These are phyloP conservation scores for Tachina fera DNA, from an alignment of 2,888 invertebrate species.

Conservation along the genomic window DNA sequence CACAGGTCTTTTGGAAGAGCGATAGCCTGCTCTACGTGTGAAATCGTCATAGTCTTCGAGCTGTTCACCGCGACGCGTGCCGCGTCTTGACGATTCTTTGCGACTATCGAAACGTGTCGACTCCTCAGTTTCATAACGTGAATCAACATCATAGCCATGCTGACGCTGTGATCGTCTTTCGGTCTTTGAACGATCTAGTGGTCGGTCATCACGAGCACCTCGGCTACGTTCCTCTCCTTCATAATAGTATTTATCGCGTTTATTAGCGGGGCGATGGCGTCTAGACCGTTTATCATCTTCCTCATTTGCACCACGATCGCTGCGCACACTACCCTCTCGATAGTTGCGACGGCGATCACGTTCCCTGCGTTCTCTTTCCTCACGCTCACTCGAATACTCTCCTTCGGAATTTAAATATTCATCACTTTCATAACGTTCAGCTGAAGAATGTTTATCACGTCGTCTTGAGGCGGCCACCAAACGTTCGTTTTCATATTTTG, in stretches of 20 bases:
- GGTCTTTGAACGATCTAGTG: conserved; percentile 66
- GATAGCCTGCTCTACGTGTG: conserved; percentile 70
- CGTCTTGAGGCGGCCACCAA: conserved; percentile 64
- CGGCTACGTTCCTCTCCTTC: conserved; percentile 72
- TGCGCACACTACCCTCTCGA: conserved; percentile 83
- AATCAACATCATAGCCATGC: conserved; percentile 86
- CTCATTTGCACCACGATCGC: conserved; percentile 75
- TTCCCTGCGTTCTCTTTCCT: conserved; percentile 84
- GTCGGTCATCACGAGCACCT: conserved; percentile 60
- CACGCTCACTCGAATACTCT: conserved; percentile 85
- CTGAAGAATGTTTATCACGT: conserved; percentile 72
- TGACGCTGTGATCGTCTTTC: conserved; percentile 75
- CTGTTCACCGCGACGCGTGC: conserved; percentile 75
- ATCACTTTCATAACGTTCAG: conserved; percentile 84
- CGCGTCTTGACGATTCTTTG: conserved; percentile 73
- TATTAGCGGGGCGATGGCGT: conserved; percentile 77
- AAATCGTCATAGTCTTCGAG: conserved; percentile 76
- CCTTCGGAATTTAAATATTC: conserved; percentile 85
- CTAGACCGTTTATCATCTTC: conserved; percentile 66
- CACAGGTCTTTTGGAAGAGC: conserved; percentile 71
- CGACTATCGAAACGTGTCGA: conserved; percentile 77
- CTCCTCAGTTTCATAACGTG: conserved; percentile 88
- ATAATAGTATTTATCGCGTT: conserved; percentile 76
- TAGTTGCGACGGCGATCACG: conserved; percentile 83
- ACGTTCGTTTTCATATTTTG: conserved; percentile 64